Base-by-base conservation (phyloP, 2,113 vertebrate genomes). In the Theropithecus gelada region DNA sequence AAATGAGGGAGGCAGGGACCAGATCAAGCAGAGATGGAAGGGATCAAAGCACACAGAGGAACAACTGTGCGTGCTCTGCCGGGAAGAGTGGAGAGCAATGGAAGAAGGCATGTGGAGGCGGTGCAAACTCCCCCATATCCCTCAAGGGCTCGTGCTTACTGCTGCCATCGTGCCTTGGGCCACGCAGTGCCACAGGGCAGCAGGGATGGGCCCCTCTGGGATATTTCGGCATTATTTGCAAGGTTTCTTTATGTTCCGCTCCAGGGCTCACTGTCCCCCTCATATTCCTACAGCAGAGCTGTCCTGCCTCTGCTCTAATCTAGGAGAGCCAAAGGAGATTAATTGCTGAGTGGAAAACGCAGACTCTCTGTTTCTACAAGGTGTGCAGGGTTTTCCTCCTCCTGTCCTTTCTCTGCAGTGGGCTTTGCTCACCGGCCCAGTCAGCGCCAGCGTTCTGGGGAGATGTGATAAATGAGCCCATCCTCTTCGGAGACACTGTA, bases 391-490 rank as follows among this genome's bases (percentile, higher is more conserved):
- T n/a, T 90, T 85, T 83, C 61, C 57, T 93, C 72, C 16, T 23
- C 25, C 13, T 30, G 40, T 68, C 52, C 35, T 82, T 40, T 75
- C 94, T 95, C 48, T 68, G 18, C 52, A 38, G 79, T n/a, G 64
- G 88, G 90, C 27, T 82, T 88, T 85, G 89, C 66, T 79, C 89
- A 78, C 35, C 22, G 17, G 55, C 25, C 35, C 32, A 6, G 57
- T 40, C n/a, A 73, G 45, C 0, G 1, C 64, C 18, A 10, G 13
- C 2, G 1, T 82, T 57, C 90, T 90, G 43, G 68, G n/a, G 90
- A 97, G 82, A 68, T 70, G 96, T 96, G 96, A 94, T 27, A 87
- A 98, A 97, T 61, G 59, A 83, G 14, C 22, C 18, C 30, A 12
- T 75, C 83, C 86, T 96, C 70, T 96, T 96, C 4, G 0, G 66